These are phyloP conservation scores for Ctenopoma kingsleyae DNA, from an alignment of 2,797 vertebrate species.

Conservation along the genomic window DNA sequence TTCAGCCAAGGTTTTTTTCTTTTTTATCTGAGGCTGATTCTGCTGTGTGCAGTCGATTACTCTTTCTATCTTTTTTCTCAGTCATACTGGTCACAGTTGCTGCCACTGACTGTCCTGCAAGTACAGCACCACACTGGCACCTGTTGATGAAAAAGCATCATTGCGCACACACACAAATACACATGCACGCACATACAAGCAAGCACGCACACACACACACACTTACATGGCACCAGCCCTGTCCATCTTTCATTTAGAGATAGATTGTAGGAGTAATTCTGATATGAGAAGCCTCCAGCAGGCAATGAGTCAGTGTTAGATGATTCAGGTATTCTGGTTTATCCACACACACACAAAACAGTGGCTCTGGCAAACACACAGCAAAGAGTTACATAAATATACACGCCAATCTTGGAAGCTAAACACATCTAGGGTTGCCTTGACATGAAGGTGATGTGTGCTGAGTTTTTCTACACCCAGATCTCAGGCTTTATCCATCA, in stretches of 20 bases:
- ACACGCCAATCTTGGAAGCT: conserved; percentile 12
- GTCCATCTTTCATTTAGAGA: conserved; percentile 37
- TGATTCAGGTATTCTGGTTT: conserved; percentile 18
- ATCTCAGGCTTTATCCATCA: conserved; percentile 13
- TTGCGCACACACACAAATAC: conserved; percentile 40
- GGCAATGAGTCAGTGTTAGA: conserved; percentile 36
- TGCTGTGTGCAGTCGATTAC: conserved; percentile 60
- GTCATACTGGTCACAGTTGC: conserved; percentile 61
- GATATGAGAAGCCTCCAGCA: conserved; percentile 35
- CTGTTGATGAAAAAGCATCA: conserved; percentile 78
- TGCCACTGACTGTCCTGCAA: conserved; percentile 34
- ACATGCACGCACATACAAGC: neutral
- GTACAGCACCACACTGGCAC: conserved; percentile 79
- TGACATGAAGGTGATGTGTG: neutral
- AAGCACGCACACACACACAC: neutral
- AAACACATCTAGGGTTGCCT: conserved; percentile 20
- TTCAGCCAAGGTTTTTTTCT: conserved; percentile 65
- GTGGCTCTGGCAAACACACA: neutral
- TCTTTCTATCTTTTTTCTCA: conserved; percentile 50
- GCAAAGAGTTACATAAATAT: conserved; percentile 1
- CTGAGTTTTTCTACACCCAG: conserved; percentile 11
- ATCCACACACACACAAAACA: conserved; percentile 9
- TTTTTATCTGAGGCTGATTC: conserved; percentile 52
- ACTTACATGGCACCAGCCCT: conserved; percentile 29
- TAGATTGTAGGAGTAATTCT: conserved; percentile 36